Evolutionary conservation across 2,797 vertebrate species (phyloP).

Genomic region (Psittacula echo): DNA sequence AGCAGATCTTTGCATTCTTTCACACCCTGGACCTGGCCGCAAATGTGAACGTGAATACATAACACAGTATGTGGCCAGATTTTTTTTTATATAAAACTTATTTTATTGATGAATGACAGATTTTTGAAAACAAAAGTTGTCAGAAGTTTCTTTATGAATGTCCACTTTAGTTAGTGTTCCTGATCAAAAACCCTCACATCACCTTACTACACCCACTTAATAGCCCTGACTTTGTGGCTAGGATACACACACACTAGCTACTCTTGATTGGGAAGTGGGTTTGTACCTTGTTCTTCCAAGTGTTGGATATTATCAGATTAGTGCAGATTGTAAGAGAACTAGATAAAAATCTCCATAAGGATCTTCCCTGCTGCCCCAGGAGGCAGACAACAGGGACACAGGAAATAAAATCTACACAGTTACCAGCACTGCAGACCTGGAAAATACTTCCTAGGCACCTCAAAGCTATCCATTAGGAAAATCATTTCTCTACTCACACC

Average conservation of each 20-base stretch:
- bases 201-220: neutral
- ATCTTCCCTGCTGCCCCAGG: neutral
- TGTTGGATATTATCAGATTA: neutral
- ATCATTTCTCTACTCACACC: neutral
- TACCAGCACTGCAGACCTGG: neutral
- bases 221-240: neutral
- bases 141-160: neutral
- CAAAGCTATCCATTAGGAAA: neutral
- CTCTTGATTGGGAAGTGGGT: fast-evolving
- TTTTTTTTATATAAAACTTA: too few relatives aligned
- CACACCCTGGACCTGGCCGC: neutral
- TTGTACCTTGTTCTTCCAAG: neutral
- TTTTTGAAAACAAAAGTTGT: neutral
- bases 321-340: neutral
- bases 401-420: neutral
- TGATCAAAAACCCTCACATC: neutral
- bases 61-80: neutral
- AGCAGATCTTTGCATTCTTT: neutral
- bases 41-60: neutral
- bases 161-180: neutral
- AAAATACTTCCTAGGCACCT: neutral
- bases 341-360: neutral
- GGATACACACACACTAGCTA: too few relatives aligned
- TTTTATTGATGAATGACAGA: neutral
- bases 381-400: neutral